Evolutionary conservation across 1,140 invertebrate species (phyloP).

Genomic region (Drosophila lini): DNA sequence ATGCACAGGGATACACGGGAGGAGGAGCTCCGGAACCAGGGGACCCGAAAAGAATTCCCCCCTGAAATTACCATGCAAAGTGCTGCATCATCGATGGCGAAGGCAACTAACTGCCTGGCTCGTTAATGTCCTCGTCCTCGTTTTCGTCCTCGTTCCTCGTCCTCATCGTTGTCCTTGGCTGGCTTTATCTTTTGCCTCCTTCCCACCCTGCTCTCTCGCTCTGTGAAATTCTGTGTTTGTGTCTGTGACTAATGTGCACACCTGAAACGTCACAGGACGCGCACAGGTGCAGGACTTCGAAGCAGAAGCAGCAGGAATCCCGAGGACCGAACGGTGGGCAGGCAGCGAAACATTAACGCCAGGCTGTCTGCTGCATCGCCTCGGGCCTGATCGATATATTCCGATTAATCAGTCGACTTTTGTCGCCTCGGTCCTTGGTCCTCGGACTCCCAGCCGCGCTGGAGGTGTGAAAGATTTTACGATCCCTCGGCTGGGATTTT

Average conservation of each 20-base stretch:
- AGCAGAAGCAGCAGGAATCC: constrained; percentile 39
- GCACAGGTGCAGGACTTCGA: constrained; percentile 63
- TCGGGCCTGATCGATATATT: constrained; percentile 71
- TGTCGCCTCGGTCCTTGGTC: constrained; percentile 31
- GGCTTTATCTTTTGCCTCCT: constrained; percentile 32
- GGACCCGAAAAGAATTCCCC: constrained; percentile 40
- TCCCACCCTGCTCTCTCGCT: constrained; percentile 4
- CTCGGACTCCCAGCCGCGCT: constrained; percentile 53
- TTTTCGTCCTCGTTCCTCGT: constrained; percentile 9
- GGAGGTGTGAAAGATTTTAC: constrained; percentile 78
- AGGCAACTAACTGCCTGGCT: constrained; percentile 77
- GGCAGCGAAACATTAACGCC: constrained; percentile 66
- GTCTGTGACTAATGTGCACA: constrained; percentile 78
- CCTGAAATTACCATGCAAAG: constrained; percentile 69
- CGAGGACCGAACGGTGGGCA: not conserved
- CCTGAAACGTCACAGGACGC: constrained; percentile 76
- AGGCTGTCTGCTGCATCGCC: constrained; percentile 63
- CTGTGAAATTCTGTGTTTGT: constrained; percentile 18
- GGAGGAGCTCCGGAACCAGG: constrained; percentile 6
- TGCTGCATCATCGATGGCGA: constrained; percentile 63
- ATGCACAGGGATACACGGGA: not conserved
- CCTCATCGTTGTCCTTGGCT: constrained; percentile 55
- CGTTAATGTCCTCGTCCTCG: constrained; percentile 72
- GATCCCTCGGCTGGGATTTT: constrained; percentile 52
- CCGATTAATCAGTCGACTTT: constrained; percentile 78